Conservation (phyloP, 2,888 invertebrate species). For the Acanthopleura granulata region DNA sequence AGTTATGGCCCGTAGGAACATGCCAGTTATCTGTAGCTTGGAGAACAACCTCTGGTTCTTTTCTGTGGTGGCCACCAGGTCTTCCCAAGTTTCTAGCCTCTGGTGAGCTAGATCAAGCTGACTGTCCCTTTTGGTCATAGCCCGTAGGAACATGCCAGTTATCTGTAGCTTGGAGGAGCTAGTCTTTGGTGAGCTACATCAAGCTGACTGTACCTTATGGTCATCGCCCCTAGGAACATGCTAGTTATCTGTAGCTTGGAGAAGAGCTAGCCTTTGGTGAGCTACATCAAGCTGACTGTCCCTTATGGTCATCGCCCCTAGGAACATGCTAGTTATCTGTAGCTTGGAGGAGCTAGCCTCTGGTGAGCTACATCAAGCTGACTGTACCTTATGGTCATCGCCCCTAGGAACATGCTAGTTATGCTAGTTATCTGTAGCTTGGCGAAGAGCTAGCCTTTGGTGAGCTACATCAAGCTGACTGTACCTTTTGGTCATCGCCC, state of each 20-base stretch:
- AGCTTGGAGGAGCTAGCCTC: neutral
- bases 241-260: constrained; percentile 13
- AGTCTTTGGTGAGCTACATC: no score
- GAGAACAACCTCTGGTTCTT: neutral
- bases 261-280: neutral
- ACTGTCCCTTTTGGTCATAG: neutral
- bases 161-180: constrained; percentile 12
- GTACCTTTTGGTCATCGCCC: no score
- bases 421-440: constrained; percentile 10
- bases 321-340: constrained; percentile 10
- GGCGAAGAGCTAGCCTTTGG: neutral
- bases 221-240: neutral
- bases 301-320: neutral
- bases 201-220: neutral
- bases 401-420: constrained; percentile 8
- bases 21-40: constrained; percentile 13
- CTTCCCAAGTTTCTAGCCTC: constrained; percentile 1
- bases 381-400: neutral
- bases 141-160: constrained; percentile 1
- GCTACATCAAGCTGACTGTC: neutral
- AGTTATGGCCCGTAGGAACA: neutral
- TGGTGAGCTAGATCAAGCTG: no score
- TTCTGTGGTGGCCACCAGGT: neutral
- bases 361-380: no score
- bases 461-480: no score